A percentile compares a stretch with the other conserved stretches of the same genome.
Conservation (phyloP, 2,888 invertebrate genomes). For the Sphaerolaimus hirsutus region DNA sequence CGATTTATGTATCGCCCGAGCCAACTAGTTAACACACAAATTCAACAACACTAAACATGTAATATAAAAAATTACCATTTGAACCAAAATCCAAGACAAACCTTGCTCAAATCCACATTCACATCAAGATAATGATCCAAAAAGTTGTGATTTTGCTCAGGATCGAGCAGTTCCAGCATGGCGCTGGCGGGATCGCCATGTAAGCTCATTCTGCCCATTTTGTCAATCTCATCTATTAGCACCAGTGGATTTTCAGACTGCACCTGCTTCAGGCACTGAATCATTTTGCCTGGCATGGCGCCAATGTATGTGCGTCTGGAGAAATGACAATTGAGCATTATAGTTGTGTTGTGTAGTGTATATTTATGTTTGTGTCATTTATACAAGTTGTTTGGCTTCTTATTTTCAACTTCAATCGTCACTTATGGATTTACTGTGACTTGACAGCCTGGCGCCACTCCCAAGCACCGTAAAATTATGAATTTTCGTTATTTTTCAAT, state of each 20-base stretch:
- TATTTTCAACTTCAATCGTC: no score
- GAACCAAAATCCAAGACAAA: constrained; percentile 16
- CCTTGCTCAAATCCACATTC: constrained; percentile 73
- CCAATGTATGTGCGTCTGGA: constrained; percentile 53
- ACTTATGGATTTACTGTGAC: no score
- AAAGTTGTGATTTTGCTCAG: constrained; percentile 93
- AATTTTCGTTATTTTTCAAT: no score
- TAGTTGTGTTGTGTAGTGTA: no score
- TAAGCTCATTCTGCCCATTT: constrained; percentile 47
- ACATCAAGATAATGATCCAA: constrained; percentile 95
- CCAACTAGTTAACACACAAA: no score
- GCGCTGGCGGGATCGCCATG: constrained; percentile 96
- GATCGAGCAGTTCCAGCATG: constrained; percentile 77
- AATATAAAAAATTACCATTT: neutral
- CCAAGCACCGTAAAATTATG: no score
- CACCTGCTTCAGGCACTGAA: constrained; percentile 94
- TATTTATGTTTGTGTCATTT: no score
- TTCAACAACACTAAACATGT: neutral
- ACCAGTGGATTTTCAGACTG: constrained; percentile 82
- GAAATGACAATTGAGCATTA: no score
- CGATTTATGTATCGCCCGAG: no score
- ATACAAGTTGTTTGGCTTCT: no score
- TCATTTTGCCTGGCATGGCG: constrained; percentile 97
- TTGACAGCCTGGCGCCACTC: no score
- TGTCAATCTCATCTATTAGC: constrained; percentile 70